Evolutionary conservation across 1,140 invertebrate species (phyloP).

Genomic region (Dermatophagoides farinae): DNA sequence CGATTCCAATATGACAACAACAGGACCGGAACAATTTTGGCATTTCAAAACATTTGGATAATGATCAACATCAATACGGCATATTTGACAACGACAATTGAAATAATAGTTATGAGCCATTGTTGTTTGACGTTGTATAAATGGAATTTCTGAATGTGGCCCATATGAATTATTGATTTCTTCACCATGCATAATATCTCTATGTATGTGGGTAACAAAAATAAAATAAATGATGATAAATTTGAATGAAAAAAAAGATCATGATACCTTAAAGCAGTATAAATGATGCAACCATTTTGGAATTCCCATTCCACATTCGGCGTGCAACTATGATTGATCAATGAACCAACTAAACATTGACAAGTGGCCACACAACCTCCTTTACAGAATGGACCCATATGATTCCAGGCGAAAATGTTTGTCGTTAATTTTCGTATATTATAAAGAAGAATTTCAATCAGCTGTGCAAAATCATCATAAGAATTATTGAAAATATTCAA

Average conservation of each 20-base stretch:
- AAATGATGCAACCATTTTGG: slow-evolving; percentile 7
- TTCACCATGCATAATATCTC: slow-evolving; percentile 6
- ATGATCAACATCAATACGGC: not conserved
- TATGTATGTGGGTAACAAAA: not conserved
- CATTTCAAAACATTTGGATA: not conserved
- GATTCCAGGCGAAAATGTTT: slow-evolving; percentile 4
- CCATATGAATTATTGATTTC: slow-evolving; percentile 10
- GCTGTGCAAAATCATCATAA: not conserved
- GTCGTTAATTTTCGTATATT: slow-evolving; percentile 1
- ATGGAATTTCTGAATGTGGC: not conserved
- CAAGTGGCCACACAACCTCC: not conserved
- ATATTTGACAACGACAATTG: slow-evolving; percentile 8
- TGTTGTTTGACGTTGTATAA: not conserved
- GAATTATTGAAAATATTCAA: not conserved
- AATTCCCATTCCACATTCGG: slow-evolving; percentile 11
- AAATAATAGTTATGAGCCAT: slow-evolving; percentile 2
- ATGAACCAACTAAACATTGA: slow-evolving; percentile 4
- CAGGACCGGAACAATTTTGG: slow-evolving; percentile 1
- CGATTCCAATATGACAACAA: not conserved
- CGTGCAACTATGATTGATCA: slow-evolving; percentile 10
- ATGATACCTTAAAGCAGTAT: not conserved
- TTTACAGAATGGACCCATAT: not conserved
- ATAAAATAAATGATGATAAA: not conserved
- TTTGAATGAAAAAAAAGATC: not conserved
- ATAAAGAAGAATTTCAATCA: not conserved